phyloP scores from a whole-genome alignment of 2,797 vertebrate species.

The Podarcis lilfordi region DNA sequence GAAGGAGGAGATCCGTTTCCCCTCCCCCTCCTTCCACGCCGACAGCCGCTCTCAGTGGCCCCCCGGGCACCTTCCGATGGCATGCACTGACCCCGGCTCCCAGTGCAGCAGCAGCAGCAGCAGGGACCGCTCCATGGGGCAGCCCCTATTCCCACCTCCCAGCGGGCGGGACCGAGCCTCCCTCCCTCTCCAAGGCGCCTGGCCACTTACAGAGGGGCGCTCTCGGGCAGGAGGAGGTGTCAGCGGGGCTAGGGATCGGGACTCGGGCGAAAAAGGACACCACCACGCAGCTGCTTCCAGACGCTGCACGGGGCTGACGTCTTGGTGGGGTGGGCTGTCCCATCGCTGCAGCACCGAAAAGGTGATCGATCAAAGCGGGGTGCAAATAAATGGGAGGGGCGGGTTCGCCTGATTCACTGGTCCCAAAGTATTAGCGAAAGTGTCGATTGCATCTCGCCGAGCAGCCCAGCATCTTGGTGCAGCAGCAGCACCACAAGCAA shows the following conservation, averaged over 20 bases:
- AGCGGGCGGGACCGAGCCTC: constrained; percentile 40
- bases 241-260: neutral
- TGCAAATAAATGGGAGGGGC: neutral
- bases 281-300: too few relatives aligned
- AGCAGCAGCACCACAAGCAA: neutral
- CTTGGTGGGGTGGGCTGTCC: neutral
- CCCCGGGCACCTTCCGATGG: neutral
- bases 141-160: constrained; percentile 53
- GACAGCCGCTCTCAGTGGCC: neutral
- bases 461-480: neutral
- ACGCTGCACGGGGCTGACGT: neutral
- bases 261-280: neutral
- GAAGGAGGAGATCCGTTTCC: neutral
- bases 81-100: neutral
- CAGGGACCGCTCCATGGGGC: constrained; percentile 16
- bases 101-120: neutral
- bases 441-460: neutral
- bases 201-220: neutral
- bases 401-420: neutral
- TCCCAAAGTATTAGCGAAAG: neutral
- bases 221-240: neutral
- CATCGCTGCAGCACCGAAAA: neutral
- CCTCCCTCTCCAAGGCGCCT: constrained; percentile 29
- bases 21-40: neutral
- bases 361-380: neutral